Conservation (phyloP, 2,113 vertebrate species). For the Pseudolaguvia tuberculata region DNA sequence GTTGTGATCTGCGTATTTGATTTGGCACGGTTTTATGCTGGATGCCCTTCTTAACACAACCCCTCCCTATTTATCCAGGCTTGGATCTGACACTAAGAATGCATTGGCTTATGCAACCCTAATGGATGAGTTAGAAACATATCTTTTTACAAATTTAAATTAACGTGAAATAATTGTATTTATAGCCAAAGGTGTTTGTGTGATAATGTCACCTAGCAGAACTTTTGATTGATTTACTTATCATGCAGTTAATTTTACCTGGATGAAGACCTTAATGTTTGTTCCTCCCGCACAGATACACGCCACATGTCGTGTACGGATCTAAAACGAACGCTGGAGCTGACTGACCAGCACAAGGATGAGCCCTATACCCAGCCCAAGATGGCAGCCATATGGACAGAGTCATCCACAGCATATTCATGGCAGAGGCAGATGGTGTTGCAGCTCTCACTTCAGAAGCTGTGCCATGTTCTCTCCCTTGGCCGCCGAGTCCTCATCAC, state of each 20-base stretch:
- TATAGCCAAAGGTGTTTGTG: neutral
- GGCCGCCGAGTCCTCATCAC: constrained; percentile 85
- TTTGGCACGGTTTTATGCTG: too few species aligned
- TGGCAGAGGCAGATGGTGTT: constrained; percentile 90
- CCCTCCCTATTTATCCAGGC: too few species aligned
- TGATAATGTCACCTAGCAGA: neutral
- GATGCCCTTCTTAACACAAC: too few species aligned
- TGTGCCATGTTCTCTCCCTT: constrained; percentile 77
- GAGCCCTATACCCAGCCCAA: constrained; percentile 72
- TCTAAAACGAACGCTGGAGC: constrained; percentile 86
- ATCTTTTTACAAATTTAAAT: neutral
- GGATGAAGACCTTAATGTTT: neutral
- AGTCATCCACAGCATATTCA: constrained; percentile 68
- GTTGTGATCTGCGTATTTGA: too few species aligned
- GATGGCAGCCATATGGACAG: constrained; percentile 69
- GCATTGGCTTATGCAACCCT: too few species aligned
- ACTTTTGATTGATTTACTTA: too few species aligned
- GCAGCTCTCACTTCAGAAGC: constrained; percentile 91
- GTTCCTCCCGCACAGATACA: constrained; percentile 71
- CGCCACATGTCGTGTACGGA: constrained; percentile 81
- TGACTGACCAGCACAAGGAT: constrained; percentile 74
- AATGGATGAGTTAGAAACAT: too few species aligned
- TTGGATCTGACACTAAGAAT: too few species aligned
- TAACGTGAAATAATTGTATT: too few species aligned
- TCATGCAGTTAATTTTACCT: neutral